phyloP scores from a whole-genome alignment of 2,113 vertebrate genomes.

The human region DNA sequence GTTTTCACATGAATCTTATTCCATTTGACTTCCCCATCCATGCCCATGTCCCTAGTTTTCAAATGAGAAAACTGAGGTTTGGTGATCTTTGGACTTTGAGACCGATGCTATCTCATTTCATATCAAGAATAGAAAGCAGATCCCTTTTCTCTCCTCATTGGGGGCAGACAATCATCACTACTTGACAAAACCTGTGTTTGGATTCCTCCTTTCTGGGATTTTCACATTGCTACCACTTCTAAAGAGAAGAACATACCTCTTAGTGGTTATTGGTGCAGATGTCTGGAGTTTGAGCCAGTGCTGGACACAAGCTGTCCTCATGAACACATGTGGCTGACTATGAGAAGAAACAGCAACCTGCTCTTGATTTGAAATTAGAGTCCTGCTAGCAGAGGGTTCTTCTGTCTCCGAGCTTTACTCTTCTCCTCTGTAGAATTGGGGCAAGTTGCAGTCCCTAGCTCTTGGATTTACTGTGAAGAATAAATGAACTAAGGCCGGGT shows the following conservation, averaged over 20 bases:
- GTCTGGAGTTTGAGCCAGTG: background rate
- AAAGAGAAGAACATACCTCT: background rate
- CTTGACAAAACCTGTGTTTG: background rate
- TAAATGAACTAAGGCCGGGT: background rate
- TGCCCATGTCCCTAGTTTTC: background rate
- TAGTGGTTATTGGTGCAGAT: background rate
- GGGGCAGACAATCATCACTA: background rate
- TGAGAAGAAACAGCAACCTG: background rate
- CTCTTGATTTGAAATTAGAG: background rate
- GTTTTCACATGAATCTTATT: background rate
- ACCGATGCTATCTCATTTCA: background rate
- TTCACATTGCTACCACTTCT: background rate
- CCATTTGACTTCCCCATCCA: background rate
- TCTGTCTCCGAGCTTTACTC: background rate
- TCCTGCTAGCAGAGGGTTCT: background rate
- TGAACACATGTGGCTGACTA: rapidly evolving
- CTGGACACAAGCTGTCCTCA: background rate
- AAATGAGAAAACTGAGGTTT: background rate
- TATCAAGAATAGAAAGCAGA: background rate
- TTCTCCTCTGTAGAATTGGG: background rate
- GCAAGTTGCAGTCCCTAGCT: background rate
- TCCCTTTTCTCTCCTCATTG: background rate
- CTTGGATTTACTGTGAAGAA: background rate
- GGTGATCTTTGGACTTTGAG: background rate
- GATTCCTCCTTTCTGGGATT: background rate